Evolutionary conservation across 2,888 invertebrate genomes (phyloP).

Genomic region (Acronicta aceris): DNA sequence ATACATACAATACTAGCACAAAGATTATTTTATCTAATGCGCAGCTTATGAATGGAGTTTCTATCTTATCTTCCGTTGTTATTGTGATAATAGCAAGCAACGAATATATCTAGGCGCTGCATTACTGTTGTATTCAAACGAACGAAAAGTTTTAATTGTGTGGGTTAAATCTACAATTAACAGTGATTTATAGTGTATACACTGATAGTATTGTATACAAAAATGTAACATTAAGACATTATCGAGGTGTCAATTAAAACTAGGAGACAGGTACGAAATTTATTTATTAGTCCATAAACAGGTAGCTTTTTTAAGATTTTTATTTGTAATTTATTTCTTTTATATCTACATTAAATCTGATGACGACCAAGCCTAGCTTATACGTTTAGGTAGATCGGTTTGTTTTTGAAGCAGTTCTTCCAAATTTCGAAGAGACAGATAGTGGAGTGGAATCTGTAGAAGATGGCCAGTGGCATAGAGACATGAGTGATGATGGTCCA

Average conservation of each 20-base stretch:
- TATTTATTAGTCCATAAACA: conserved; percentile 13
- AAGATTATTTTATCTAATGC: background rate
- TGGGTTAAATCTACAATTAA: no score
- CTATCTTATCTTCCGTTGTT: background rate
- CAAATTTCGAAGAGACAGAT: conserved; percentile 97
- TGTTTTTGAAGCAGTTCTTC: conserved; percentile 96
- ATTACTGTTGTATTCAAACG: background rate
- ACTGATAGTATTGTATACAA: no score
- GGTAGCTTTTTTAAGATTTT: background rate
- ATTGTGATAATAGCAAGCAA: background rate
- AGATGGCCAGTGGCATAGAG: conserved; percentile 96
- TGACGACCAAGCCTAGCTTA: conserved; percentile 37
- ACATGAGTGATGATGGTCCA: conserved; percentile 97
- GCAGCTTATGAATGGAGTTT: background rate
- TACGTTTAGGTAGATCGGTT: conserved; percentile 85
- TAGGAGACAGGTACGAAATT: conserved; percentile 33
- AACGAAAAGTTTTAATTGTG: background rate
- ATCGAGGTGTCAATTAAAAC: conserved; percentile 6
- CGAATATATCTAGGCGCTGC: background rate
- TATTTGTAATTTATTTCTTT: no score
- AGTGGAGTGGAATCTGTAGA: conserved; percentile 97
- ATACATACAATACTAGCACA: no score
- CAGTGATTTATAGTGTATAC: no score
- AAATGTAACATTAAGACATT: no score
- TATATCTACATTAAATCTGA: background rate